Evolutionary conservation across 2,113 vertebrate genomes (phyloP).

Genomic region (Plectropomus leopardus): DNA sequence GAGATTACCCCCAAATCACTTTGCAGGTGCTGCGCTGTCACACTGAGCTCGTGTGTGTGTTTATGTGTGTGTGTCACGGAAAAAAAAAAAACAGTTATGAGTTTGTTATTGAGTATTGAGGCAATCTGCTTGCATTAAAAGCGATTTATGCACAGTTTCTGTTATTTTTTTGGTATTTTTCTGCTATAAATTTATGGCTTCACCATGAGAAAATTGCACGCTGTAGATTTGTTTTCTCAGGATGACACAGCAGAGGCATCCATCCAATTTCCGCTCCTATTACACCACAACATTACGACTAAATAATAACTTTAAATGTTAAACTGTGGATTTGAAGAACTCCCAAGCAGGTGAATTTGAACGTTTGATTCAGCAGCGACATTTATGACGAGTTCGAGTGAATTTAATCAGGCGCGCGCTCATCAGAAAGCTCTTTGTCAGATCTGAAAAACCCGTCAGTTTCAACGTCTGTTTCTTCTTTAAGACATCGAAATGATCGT

Average conservation of each 20-base stretch:
- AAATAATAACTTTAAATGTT: not conserved
- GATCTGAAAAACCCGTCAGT: not conserved
- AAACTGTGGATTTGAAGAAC: not conserved
- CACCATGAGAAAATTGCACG: not conserved
- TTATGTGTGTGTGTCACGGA: not conserved
- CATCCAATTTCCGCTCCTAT: slow-evolving; percentile 1
- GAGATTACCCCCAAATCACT: slow-evolving; percentile 35
- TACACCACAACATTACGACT: too few relatives aligned
- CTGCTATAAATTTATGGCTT: not conserved
- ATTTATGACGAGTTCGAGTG: not conserved
- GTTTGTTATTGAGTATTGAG: not conserved
- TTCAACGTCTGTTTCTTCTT: not conserved
- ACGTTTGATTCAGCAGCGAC: not conserved
- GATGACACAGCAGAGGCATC: not conserved
- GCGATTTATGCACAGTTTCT: not conserved
- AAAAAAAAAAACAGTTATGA: not conserved
- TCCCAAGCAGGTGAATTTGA: not conserved
- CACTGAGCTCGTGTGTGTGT: not conserved
- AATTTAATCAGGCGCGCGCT: not conserved
- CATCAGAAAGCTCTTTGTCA: not conserved
- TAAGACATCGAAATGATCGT: not conserved
- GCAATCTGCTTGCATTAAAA: not conserved
- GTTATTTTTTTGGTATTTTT: not conserved
- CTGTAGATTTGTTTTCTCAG: not conserved
- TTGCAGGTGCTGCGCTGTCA: not conserved